Conservation (phyloP, 2,888 invertebrate genomes). For the Tetragonula carbonaria region DNA sequence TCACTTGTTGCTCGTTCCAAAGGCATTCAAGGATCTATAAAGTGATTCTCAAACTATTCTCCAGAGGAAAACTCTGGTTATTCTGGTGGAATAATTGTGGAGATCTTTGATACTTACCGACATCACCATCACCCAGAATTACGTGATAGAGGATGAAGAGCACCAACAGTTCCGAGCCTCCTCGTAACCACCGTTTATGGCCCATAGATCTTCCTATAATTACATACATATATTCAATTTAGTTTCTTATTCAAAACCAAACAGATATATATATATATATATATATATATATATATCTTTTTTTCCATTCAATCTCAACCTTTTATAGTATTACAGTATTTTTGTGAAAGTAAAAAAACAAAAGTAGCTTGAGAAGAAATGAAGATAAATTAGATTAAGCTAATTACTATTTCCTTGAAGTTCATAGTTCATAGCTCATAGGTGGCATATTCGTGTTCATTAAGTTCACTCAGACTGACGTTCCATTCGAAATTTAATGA, state of each 20-base stretch:
- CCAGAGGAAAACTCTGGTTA: not conserved
- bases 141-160: conserved; percentile 81
- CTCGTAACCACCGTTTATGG: conserved; percentile 81
- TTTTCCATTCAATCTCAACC: not conserved
- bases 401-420: not conserved
- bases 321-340: not conserved
- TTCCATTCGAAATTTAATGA: not conserved
- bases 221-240: conserved; percentile 45
- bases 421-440: not conserved
- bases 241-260: conserved; percentile 3
- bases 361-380: not conserved
- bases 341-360: not conserved
- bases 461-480: not conserved
- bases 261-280: not conserved
- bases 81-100: conserved; percentile 28
- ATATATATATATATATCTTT: not conserved
- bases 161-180: conserved; percentile 78
- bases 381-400: not conserved
- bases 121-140: conserved; percentile 87
- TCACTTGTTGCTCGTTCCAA: not conserved
- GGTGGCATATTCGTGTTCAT: not conserved
- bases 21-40: conserved; percentile 14
- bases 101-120: conserved; percentile 85
- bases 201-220: conserved; percentile 81
- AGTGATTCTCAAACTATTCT: conserved; percentile 9